A percentile compares a stretch with the other conserved stretches of the same genome.
Conservation (phyloP, 2,888 invertebrate genomes). For the Rhamphomyia laevipes region DNA sequence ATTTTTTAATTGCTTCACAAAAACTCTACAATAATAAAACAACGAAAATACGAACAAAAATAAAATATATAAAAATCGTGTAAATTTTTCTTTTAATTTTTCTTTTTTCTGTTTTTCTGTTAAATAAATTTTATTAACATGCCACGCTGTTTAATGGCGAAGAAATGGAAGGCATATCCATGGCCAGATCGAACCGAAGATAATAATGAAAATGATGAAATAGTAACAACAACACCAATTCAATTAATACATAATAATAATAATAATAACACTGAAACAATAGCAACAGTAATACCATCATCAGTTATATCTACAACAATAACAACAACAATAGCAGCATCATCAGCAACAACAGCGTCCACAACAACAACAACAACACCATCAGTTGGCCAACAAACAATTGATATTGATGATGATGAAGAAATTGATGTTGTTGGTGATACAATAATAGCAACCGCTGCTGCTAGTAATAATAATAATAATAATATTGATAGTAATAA, state of each 20-base stretch:
- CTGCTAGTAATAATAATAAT: constrained; percentile 9
- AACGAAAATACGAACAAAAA: no score
- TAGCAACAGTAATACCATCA: constrained; percentile 16
- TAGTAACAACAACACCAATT: constrained; percentile 1
- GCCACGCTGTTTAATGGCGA: constrained; percentile 93
- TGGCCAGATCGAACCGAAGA: constrained; percentile 54
- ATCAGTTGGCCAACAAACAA: constrained; percentile 21
- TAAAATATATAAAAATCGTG: no score
- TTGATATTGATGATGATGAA: constrained; percentile 57
- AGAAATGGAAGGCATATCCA: constrained; percentile 85
- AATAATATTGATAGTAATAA: not conserved
- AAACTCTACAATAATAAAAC: no score
- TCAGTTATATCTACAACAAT: constrained; percentile 25
- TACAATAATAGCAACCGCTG: constrained; percentile 20
- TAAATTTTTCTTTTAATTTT: constrained; percentile 1
- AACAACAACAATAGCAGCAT: constrained; percentile 31
- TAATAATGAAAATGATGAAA: constrained; percentile 7
- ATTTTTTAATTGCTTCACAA: no score
- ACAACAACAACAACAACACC: constrained; percentile 3
- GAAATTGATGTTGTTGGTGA: constrained; percentile 83
- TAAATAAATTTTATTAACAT: constrained; percentile 42
- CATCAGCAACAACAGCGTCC: constrained; percentile 1
- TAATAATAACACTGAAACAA: constrained; percentile 6
- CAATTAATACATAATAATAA: constrained; percentile 13
- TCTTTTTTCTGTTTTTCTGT: not conserved